Conservation (phyloP, 2,113 vertebrate species). For the Bombycilla garrulus region DNA sequence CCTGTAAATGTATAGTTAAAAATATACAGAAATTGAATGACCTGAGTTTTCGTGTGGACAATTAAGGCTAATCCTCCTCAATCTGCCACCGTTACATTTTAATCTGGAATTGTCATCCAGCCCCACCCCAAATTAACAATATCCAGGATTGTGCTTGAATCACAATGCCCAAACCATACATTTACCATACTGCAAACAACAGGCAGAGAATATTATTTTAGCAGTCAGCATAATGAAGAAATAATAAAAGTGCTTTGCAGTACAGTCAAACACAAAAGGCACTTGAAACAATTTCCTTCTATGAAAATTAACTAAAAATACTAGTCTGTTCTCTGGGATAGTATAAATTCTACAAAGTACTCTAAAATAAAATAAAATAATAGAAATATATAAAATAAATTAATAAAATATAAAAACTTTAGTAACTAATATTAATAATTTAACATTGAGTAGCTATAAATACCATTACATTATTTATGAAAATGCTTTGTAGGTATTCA, state of each 20-base stretch:
- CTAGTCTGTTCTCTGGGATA: neutral
- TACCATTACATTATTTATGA: neutral
- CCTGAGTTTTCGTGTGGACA: neutral
- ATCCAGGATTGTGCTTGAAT: neutral
- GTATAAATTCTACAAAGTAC: neutral
- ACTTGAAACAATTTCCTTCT: neutral
- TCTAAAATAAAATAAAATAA: neutral
- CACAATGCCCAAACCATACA: neutral
- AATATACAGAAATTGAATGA: neutral
- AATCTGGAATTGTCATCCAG: neutral
- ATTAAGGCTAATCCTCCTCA: neutral
- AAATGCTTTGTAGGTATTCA: neutral
- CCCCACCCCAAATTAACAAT: neutral
- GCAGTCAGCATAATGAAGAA: constrained; percentile 3
- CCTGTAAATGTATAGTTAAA: neutral
- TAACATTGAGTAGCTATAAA: constrained; percentile 6
- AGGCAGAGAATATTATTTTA: constrained; percentile 33
- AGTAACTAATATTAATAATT: neutral
- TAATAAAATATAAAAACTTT: neutral
- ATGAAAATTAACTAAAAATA: neutral
- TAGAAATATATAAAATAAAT: neutral
- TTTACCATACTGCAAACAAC: neutral
- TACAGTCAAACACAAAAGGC: neutral
- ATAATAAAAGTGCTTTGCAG: constrained; percentile 17
- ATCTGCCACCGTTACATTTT: neutral